Percentiles rank a stretch among this genome's conserved stretches.
Conservation (phyloP, 2,797 vertebrate species). For the Acipenser transmontanus region DNA sequence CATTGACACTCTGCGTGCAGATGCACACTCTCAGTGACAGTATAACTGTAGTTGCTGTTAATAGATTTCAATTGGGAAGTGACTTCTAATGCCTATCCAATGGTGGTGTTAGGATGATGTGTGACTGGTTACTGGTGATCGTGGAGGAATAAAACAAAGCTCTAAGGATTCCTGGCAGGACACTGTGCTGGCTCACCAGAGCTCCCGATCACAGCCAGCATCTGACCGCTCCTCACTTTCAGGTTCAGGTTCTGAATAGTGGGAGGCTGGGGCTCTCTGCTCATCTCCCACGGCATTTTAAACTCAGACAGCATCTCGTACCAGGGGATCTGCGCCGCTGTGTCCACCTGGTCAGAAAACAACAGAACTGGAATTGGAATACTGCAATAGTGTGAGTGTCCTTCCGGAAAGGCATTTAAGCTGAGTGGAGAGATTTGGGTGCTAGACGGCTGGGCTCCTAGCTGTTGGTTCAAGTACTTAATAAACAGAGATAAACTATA, state of each 20-base stretch:
- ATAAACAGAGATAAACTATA: too few species aligned
- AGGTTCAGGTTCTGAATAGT: conserved; percentile 80
- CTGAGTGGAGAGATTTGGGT: too few species aligned
- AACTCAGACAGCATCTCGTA: conserved; percentile 80
- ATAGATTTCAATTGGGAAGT: too few species aligned
- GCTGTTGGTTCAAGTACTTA: too few species aligned
- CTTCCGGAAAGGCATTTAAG: too few species aligned
- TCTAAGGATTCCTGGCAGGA: not conserved
- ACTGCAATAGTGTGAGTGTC: not conserved
- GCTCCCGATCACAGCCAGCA: conserved; percentile 91
- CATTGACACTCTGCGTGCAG: too few species aligned
- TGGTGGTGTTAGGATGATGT: not conserved
- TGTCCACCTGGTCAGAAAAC: conserved; percentile 65
- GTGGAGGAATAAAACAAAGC: not conserved
- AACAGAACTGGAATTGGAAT: not conserved
- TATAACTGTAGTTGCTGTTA: too few species aligned
- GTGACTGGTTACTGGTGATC: not conserved
- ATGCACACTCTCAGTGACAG: too few species aligned
- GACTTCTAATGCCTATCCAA: too few species aligned
- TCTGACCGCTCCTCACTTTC: conserved; percentile 82
- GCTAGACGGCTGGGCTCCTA: too few species aligned
- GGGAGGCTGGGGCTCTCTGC: conserved; percentile 49
- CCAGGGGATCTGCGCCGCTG: conserved; percentile 84
- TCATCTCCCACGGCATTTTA: conserved; percentile 77
- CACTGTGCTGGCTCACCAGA: conserved; percentile 62